A percentile compares a stretch with the other conserved stretches of the same genome.
phyloP scores from a whole-genome alignment of 2,888 invertebrate species.

The Selenia dentaria region DNA sequence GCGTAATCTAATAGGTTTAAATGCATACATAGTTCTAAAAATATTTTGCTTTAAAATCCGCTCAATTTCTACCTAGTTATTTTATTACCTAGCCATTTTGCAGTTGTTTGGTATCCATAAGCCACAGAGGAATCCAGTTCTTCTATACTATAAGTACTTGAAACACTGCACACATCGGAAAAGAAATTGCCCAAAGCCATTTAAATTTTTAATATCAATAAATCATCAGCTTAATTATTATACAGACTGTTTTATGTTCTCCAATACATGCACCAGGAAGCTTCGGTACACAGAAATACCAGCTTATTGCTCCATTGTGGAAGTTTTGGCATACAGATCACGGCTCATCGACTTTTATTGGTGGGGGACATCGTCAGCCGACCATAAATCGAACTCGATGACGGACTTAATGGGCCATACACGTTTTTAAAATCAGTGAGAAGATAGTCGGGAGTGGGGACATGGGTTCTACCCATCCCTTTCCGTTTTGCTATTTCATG shows the following conservation, averaged over 20 bases:
- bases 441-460: constrained; percentile 25
- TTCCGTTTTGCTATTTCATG: neutral
- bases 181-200: no score
- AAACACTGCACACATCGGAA: no score
- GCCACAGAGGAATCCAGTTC: no score
- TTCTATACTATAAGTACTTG: no score
- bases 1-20: no score
- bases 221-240: constrained; percentile 38
- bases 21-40: no score
- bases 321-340: constrained; percentile 75
- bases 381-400: constrained; percentile 71
- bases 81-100: no score
- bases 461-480: constrained; percentile 9
- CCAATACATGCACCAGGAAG: constrained; percentile 46
- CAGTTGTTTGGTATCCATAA: no score
- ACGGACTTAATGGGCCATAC: constrained; percentile 72
- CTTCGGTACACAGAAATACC: constrained; percentile 51
- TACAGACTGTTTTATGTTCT: constrained; percentile 40
- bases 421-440: constrained; percentile 64
- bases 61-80: no score
- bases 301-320: constrained; percentile 70
- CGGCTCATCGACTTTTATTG: constrained; percentile 79
- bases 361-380: constrained; percentile 55
- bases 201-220: constrained; percentile 14
- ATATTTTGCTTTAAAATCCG: no score